Conservation (phyloP, 1,140 invertebrate genomes). For the Mactra quadrangularis region DNA sequence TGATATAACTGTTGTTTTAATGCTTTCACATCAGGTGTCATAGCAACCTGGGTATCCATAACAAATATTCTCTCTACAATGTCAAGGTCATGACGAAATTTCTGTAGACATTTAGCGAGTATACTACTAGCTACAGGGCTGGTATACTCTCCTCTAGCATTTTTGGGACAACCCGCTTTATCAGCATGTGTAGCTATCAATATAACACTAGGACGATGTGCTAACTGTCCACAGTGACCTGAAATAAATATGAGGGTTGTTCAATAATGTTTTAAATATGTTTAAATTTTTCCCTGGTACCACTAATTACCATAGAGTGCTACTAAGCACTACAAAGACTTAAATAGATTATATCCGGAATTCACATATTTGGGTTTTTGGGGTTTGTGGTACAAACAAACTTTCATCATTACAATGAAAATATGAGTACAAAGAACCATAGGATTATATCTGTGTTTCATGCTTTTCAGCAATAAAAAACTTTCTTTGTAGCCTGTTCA, state of each 20-base stretch:
- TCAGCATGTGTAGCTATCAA: slow-evolving; percentile 89
- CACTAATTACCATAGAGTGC: background rate
- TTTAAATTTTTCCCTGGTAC: too few relatives aligned
- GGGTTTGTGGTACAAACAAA: too few relatives aligned
- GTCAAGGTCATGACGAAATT: slow-evolving; percentile 86
- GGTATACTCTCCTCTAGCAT: slow-evolving; percentile 86
- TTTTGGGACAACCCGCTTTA: slow-evolving; percentile 84
- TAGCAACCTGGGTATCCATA: slow-evolving; percentile 87
- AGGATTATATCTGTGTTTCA: too few relatives aligned
- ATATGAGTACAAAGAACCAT: too few relatives aligned
- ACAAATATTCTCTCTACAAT: slow-evolving; percentile 86
- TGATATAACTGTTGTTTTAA: slow-evolving; percentile 86
- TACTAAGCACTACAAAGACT: background rate
- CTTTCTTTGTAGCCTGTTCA: too few relatives aligned
- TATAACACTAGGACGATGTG: slow-evolving; percentile 85
- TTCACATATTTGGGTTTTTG: too few relatives aligned
- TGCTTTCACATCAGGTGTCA: slow-evolving; percentile 86
- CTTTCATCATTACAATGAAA: too few relatives aligned
- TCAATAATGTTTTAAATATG: background rate
- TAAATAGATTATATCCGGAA: too few relatives aligned
- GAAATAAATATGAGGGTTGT: too few relatives aligned
- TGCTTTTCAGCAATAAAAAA: too few relatives aligned
- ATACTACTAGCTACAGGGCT: slow-evolving; percentile 86
- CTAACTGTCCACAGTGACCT: slow-evolving; percentile 86
- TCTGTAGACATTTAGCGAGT: slow-evolving; percentile 84